phyloP scores from a whole-genome alignment of 2,113 vertebrate genomes.

The Aldabrachelys gigantea region DNA sequence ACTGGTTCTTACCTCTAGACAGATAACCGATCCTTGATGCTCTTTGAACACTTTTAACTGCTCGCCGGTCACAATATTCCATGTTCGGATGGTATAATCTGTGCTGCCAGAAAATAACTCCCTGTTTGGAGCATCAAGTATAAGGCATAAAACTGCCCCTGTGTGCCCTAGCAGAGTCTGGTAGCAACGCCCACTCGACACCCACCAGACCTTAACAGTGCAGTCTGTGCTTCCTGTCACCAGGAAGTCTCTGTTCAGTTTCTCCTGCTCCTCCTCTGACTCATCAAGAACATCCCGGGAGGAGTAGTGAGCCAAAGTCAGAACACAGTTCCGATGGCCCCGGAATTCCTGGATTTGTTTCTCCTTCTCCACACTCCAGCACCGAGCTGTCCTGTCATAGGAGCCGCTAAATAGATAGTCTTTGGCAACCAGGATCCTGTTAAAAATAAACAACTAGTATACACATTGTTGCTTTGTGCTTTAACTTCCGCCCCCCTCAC shows the following conservation, averaged over 20 bases:
- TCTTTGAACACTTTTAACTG: conserved; percentile 82
- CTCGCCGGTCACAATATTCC: conserved; percentile 84
- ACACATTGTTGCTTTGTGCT: not conserved
- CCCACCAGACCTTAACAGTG: conserved; percentile 86
- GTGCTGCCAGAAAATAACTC: conserved; percentile 85
- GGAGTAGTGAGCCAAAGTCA: conserved; percentile 81
- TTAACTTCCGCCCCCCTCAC: not conserved
- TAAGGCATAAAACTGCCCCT: conserved; percentile 83
- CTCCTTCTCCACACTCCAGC: conserved; percentile 82
- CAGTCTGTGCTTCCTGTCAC: conserved; percentile 86
- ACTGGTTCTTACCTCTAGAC: conserved; percentile 81
- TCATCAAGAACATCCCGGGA: conserved; percentile 76
- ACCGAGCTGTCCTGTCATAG: conserved; percentile 83
- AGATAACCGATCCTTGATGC: conserved; percentile 85
- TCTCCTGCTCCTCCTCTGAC: conserved; percentile 62
- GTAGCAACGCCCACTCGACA: conserved; percentile 83
- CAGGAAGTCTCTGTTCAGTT: conserved; percentile 79
- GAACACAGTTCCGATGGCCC: conserved; percentile 85
- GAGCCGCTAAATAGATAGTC: conserved; percentile 85
- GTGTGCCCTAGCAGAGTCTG: conserved; percentile 85
- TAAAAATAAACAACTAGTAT: not conserved
- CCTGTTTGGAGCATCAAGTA: conserved; percentile 74
- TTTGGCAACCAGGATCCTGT: conserved; percentile 81
- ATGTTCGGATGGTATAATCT: conserved; percentile 82
- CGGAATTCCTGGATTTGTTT: conserved; percentile 80